These are phyloP conservation scores for Epicampocera succincta DNA, from an alignment of 2,888 invertebrate species.

Conservation along the genomic window DNA sequence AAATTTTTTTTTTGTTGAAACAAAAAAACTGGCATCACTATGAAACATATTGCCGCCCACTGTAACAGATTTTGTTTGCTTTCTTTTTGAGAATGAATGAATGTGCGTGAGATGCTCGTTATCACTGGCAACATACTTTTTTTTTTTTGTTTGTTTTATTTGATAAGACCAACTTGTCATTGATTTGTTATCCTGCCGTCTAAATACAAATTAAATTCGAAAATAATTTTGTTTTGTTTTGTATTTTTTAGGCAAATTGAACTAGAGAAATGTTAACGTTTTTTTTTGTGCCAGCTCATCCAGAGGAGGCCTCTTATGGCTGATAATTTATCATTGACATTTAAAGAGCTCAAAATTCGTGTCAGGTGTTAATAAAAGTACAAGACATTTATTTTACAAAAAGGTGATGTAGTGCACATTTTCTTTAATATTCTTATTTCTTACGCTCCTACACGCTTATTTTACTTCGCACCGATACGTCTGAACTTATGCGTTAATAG, in stretches of 20 bases:
- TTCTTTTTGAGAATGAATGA: too few species aligned
- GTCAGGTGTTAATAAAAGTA: slow-evolving; percentile 63
- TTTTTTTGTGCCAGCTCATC: slow-evolving; percentile 36
- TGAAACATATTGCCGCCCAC: too few species aligned
- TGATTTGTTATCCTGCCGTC: too few species aligned
- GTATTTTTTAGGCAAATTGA: too few species aligned
- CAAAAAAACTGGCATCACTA: too few species aligned
- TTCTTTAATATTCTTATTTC: slow-evolving; percentile 1
- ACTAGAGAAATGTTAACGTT: slow-evolving; percentile 46
- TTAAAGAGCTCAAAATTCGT: slow-evolving; percentile 59
- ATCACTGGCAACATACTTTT: too few species aligned
- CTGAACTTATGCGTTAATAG: slow-evolving; percentile 55
- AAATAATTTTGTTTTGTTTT: neutral
- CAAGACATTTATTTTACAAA: slow-evolving; percentile 4
- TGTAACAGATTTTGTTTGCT: too few species aligned
- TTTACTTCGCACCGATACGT: neutral
- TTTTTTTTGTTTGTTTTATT: too few species aligned
- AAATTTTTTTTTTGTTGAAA: too few species aligned
- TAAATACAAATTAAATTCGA: too few species aligned
- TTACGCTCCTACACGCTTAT: neutral
- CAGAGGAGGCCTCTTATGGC: neutral
- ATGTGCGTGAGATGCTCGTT: too few species aligned
- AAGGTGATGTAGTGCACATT: neutral
- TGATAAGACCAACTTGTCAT: too few species aligned
- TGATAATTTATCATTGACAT: slow-evolving; percentile 64